Evolutionary conservation across 2,797 vertebrate genomes (phyloP).

Genomic region (Microcaecilia unicolor): DNA sequence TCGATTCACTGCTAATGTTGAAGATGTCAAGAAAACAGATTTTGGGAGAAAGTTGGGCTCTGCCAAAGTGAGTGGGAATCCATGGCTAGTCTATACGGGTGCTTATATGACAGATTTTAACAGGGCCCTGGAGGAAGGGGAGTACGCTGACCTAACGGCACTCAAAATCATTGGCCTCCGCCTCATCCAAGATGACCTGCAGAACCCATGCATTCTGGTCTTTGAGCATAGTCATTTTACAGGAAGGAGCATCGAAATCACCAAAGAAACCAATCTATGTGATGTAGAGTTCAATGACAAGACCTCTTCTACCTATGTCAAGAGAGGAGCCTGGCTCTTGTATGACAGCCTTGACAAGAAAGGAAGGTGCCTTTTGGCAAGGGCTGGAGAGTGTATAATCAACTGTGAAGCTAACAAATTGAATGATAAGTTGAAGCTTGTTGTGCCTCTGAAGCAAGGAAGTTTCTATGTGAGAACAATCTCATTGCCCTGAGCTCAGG

Average conservation of each 20-base stretch:
- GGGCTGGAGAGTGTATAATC: constrained; percentile 4
- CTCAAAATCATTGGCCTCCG: constrained; percentile 31
- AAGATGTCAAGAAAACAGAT: constrained; percentile 34
- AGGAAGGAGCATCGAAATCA: constrained; percentile 31
- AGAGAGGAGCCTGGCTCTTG: constrained; percentile 36
- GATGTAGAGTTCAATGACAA: constrained; percentile 36
- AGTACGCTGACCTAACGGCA: constrained; percentile 22
- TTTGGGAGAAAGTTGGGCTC: constrained; percentile 40
- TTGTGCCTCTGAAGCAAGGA: constrained; percentile 22
- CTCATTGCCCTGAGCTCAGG: no score
- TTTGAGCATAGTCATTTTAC: constrained; percentile 28
- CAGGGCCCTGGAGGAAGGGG: constrained; percentile 27
- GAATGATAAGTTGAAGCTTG: no score
- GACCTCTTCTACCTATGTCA: constrained; percentile 33
- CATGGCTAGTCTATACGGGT: constrained; percentile 32
- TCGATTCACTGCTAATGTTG: constrained; percentile 28
- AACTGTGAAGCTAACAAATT: no score
- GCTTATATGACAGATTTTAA: constrained; percentile 17
- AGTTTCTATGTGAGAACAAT: no score
- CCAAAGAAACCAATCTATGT: constrained; percentile 34
- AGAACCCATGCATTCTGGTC: constrained; percentile 37
- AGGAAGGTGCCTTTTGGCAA: constrained; percentile 29
- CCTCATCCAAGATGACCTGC: constrained; percentile 31
- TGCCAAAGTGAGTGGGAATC: constrained; percentile 38
- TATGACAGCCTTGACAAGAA: constrained; percentile 24